A percentile compares a stretch with the other conserved stretches of the same genome.
These are phyloP conservation scores for Aproaerema taeniolella DNA, from an alignment of 2,888 invertebrate genomes.

Conservation along the genomic window DNA sequence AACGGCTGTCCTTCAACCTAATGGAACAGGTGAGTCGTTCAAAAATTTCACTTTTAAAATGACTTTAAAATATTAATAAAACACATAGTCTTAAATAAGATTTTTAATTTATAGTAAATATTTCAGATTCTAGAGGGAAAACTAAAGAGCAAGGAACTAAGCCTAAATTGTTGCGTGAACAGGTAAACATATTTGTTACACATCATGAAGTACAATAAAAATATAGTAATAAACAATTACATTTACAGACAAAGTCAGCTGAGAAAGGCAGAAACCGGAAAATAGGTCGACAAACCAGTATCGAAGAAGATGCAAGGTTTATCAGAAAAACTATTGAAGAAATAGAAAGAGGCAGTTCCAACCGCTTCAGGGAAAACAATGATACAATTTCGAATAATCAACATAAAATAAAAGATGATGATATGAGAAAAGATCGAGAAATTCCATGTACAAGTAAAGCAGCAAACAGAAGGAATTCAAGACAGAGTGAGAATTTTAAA, in stretches of 20 bases:
- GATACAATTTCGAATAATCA: constrained; percentile 19
- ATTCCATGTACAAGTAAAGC: constrained; percentile 39
- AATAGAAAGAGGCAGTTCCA: constrained; percentile 62
- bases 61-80: not conserved
- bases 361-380: constrained; percentile 42
- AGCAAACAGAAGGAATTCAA: constrained; percentile 32
- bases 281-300: constrained; percentile 56
- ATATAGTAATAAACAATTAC: constrained; percentile 8
- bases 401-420: not conserved
- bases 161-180: constrained; percentile 47
- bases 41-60: not conserved
- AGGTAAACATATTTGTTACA: too few species aligned
- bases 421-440: constrained; percentile 21
- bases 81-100: constrained; percentile 3
- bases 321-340: constrained; percentile 69
- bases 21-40: constrained; percentile 43
- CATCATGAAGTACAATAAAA: too few species aligned
- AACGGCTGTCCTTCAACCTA: constrained; percentile 61
- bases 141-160: constrained; percentile 41
- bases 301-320: constrained; percentile 68
- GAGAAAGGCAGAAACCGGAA: constrained; percentile 46
- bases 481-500: constrained; percentile 28
- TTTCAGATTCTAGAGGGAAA: constrained; percentile 50
- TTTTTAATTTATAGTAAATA: constrained; percentile 31
- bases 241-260: constrained; percentile 39